A percentile compares a stretch with the other conserved stretches of the same genome.
These are phyloP conservation scores for Stomorhina lunata DNA, from an alignment of 2,888 invertebrate genomes.

Conservation along the genomic window DNA sequence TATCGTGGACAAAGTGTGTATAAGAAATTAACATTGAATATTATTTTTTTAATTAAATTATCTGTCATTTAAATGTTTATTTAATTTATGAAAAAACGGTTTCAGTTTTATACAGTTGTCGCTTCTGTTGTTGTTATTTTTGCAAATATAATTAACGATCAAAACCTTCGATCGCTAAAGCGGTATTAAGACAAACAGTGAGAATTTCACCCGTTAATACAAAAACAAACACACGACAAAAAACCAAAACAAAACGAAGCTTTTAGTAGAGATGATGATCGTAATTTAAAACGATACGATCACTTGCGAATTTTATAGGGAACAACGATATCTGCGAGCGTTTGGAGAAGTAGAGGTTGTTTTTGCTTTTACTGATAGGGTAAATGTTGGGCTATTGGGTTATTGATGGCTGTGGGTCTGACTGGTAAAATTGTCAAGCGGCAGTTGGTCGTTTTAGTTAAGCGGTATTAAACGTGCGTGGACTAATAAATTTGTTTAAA, in stretches of 20 bases:
- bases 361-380: slow-evolving; percentile 24
- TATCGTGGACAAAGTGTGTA: background rate
- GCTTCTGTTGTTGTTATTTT: slow-evolving; percentile 13
- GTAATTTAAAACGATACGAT: slow-evolving; percentile 41
- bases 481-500: no score
- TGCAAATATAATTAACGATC: slow-evolving; percentile 52
- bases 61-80: slow-evolving; percentile 49
- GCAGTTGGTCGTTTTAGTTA: slow-evolving; percentile 29
- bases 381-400: slow-evolving; percentile 4
- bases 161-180: slow-evolving; percentile 29
- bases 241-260: slow-evolving; percentile 14
- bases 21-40: slow-evolving; percentile 22
- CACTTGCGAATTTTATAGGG: background rate
- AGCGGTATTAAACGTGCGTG: slow-evolving; percentile 53
- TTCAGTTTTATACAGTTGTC: background rate
- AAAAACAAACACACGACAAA: slow-evolving; percentile 9
- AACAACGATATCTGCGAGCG: slow-evolving; percentile 20
- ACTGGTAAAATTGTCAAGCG: slow-evolving; percentile 15
- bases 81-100: slow-evolving; percentile 43
- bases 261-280: slow-evolving; percentile 34
- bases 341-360: background rate
- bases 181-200: slow-evolving; percentile 20
- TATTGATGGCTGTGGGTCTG: slow-evolving; percentile 9
- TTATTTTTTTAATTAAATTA: slow-evolving; percentile 56
- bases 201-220: no score